Evolutionary conservation across 2,888 invertebrate genomes (phyloP).

Genomic region (Pyrrhia umbra): DNA sequence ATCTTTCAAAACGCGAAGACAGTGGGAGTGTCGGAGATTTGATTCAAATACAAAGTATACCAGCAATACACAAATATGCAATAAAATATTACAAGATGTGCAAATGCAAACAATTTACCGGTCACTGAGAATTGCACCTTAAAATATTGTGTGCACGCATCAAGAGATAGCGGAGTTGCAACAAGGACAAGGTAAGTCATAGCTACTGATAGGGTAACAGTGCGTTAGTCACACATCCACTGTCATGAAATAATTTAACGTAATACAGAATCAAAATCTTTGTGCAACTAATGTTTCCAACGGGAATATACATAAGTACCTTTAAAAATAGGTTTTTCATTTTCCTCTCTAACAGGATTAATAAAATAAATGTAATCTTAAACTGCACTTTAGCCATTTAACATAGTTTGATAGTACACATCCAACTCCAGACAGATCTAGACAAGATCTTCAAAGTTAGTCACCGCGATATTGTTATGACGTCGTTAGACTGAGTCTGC

Average conservation of each 20-base stretch:
- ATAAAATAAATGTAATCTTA: too few relatives aligned
- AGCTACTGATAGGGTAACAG: constrained; percentile 26
- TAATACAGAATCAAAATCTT: not conserved
- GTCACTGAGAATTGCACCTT: constrained; percentile 10
- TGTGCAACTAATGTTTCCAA: too few relatives aligned
- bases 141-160: constrained; percentile 29
- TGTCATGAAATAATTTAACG: constrained; percentile 19
- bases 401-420: too few relatives aligned
- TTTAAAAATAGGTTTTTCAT: too few relatives aligned
- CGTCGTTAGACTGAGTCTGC: constrained; percentile 36
- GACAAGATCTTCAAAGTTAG: constrained; percentile 32
- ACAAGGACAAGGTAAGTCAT: constrained; percentile 50
- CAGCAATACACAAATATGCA: too few relatives aligned
- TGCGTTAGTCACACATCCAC: constrained; percentile 31
- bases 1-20: too few relatives aligned
- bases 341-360: too few relatives aligned
- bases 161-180: constrained; percentile 33
- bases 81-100: not conserved
- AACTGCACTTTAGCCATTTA: too few relatives aligned
- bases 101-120: not conserved
- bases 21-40: too few relatives aligned
- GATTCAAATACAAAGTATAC: too few relatives aligned
- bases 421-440: constrained; percentile 6
- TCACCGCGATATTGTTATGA: constrained; percentile 15
- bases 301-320: too few relatives aligned